Evolutionary conservation across 1,140 invertebrate species (phyloP), one percentile per base, ranked within the genome.

Genomic region (Euwallacea fornicatus): DNA sequence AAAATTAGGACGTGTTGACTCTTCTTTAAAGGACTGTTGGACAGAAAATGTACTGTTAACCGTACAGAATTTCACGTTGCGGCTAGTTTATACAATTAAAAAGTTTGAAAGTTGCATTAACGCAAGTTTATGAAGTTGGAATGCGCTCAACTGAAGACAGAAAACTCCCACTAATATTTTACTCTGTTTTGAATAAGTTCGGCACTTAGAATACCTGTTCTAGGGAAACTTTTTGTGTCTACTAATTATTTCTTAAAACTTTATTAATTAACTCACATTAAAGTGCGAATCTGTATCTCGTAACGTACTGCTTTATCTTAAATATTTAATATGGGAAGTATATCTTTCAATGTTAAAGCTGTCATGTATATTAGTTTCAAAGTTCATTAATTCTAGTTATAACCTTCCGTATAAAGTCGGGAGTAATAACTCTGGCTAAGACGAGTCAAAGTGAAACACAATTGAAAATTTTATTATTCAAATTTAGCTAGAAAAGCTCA

Each of bases 11-110:
- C 47, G 63, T 66, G 15, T 66, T 55, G 16, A 55, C 42, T 66
- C 15, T 54, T 63, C 44, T 63, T 63, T 55, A 66, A 55, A 54
- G 47, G 55, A 42, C 8, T 8, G 13, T n/a, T 21, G 13, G 53
- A 66, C 33, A 43, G 47, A 56, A 66, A 66, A 66, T 53, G 55
- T 66, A 55, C 16, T 66, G 47, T 66, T n/a, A 65, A 66, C 47
- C 63, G n/a, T 13, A 44, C 8, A 7, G 53, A 1, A 16, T 44
- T 61, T 47, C 8, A 63, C 44, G 44, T 46, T 63, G 8, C 47
- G n/a, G 33, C 21, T 42, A 66, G 46, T 54, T 42, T 66, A 66
- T 55, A 66, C 42, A 66, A 66, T 55, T 56, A 66, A 56, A 66
- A 66, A 66, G 21, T 66, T 66, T 54, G 21, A 55, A 46, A n/a